These are phyloP conservation scores for Helogale parvula DNA, from an alignment of 2,113 vertebrate species.

Conservation along the genomic window DNA sequence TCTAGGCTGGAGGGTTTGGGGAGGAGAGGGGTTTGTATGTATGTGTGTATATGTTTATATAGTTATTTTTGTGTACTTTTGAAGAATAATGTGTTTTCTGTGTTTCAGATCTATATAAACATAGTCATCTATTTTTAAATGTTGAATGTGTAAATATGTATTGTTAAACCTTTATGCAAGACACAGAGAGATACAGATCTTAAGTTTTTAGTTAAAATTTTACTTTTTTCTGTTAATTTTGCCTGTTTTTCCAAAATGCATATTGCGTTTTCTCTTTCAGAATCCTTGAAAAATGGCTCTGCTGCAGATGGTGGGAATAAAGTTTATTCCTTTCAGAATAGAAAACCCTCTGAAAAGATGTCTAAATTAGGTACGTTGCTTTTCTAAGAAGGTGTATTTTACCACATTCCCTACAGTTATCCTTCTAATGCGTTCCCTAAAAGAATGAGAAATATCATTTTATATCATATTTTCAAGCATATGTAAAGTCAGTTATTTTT, in stretches of 20 bases:
- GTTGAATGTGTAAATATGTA: background rate
- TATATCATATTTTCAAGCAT: background rate
- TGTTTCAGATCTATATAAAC: conserved; percentile 24
- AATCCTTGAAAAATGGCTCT: conserved; percentile 81
- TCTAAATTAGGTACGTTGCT: conserved; percentile 90
- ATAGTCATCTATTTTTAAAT: background rate
- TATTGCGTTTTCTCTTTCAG: conserved; percentile 76
- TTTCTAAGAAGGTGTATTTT: background rate
- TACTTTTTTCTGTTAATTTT: background rate
- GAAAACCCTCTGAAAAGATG: conserved; percentile 91
- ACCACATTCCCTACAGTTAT: background rate
- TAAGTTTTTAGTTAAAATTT: conserved; percentile 32
- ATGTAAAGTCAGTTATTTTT: background rate
- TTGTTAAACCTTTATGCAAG: background rate
- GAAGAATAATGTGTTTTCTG: background rate
- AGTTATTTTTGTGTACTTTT: background rate
- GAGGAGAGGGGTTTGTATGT: background rate
- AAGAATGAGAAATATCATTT: conserved; percentile 13
- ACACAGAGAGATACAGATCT: background rate
- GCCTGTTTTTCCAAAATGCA: background rate
- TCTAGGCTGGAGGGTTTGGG: background rate
- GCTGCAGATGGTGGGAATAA: conserved; percentile 84
- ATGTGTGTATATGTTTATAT: background rate
- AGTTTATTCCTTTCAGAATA: conserved; percentile 94
- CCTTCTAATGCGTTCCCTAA: background rate